Percentiles rank a stretch among this genome's conserved stretches.
Conservation (phyloP, 64 coral and sea anemone species). For the Montipora capricornis region DNA sequence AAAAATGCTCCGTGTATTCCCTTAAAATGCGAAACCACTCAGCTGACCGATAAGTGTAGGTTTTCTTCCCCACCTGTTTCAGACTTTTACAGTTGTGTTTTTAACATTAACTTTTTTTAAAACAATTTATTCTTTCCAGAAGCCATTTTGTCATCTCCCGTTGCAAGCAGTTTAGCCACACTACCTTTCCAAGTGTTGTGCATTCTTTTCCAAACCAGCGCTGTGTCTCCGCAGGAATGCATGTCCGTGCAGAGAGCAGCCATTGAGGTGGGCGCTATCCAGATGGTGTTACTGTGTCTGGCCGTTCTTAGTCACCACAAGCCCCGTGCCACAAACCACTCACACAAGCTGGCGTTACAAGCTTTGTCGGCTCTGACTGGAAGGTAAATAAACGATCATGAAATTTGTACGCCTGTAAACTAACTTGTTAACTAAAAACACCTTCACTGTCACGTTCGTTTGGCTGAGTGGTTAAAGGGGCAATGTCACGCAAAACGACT, state of each 20-base stretch:
- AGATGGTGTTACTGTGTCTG: constrained; percentile 88
- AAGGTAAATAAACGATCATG: constrained; percentile 45
- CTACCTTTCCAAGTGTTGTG: constrained; percentile 86
- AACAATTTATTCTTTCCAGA: constrained; percentile 20
- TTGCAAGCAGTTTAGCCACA: constrained; percentile 79
- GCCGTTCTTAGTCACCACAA: constrained; percentile 97
- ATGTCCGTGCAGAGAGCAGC: constrained; percentile 65
- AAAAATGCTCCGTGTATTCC: too few relatives aligned
- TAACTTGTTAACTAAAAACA: too few relatives aligned
- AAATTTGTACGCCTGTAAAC: too few relatives aligned
- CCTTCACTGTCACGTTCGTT: too few relatives aligned
- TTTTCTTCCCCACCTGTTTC: too few relatives aligned
- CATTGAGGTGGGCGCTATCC: constrained; percentile 85
- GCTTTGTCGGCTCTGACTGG: constrained; percentile 82
- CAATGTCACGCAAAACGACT: too few relatives aligned
- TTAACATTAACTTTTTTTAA: too few relatives aligned
- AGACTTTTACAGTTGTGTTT: too few relatives aligned
- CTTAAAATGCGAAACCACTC: too few relatives aligned
- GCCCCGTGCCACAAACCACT: constrained; percentile 61
- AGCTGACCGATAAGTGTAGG: too few relatives aligned
- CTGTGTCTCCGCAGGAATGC: constrained; percentile 52
- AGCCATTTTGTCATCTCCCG: constrained; percentile 67
- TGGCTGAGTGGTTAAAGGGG: too few relatives aligned
- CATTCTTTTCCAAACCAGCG: constrained; percentile 62
- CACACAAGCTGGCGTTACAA: constrained; percentile 77